Base-by-base conservation (phyloP, 2,797 vertebrate genomes). In the Poeciliopsis presidionis region DNA sequence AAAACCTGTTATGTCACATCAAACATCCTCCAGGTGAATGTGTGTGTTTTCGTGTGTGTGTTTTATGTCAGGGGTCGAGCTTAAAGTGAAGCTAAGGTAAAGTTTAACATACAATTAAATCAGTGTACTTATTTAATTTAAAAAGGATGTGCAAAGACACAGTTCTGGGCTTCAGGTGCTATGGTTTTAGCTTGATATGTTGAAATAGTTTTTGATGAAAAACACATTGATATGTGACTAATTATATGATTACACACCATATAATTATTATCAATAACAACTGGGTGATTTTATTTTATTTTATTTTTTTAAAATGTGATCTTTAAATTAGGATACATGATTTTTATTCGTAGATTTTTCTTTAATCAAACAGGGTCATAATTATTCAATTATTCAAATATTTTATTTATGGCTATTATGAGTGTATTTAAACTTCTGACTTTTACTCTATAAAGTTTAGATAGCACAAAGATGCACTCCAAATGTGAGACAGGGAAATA, bases 1-100 rank as follows among this genome's bases (percentile, higher is more conserved):
- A 93, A 97, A 97, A 75, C 22, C 92, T 95, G 96, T 92, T 80
- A 96, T 96, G 96, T 97, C 96, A 97, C 91, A 88, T 87, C 75
- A 87, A 74, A 79, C 73, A 33, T 85, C 79, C 83, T 72, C 80
- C 43, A 73, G 81, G 55, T 89, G 73, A 78, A 82, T 87, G 43
- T 7, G 55, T 28, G 57, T 59, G n/a, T 59, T n/a, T 59, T 0
- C 3, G 1, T 57, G 55, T 59, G 9, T 59, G 25, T n/a, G n/a
- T 55, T 12, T 59, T 30, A 13, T 5, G 25, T n/a, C 25, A 30
- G 28, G 25, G 8, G 33, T 39, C 3, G 3, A 4, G 36, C 25
- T 22, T 67, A 4, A 41, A 22, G 36, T 22, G 4, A 41, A 12
- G 20, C 5, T 41, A 25, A 25, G 18, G 4, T 39, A 22, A 36